Conservation (phyloP, 2,888 invertebrate species). For the Lasiommata megera region DNA sequence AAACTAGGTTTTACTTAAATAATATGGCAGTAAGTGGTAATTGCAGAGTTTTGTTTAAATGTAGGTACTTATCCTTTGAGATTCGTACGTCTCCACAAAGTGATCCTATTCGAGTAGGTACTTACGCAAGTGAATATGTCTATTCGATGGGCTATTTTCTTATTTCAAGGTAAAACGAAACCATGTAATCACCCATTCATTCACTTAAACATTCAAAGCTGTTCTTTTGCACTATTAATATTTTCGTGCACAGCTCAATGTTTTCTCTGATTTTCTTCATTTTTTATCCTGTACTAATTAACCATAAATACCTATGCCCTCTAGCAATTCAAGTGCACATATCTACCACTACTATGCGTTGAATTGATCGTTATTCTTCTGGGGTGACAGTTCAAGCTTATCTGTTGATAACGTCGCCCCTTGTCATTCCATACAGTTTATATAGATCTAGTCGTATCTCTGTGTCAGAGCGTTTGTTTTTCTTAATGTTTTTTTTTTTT, state of each 20-base stretch:
- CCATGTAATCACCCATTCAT: constrained; percentile 39
- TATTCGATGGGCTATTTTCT: constrained; percentile 71
- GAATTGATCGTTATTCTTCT: constrained; percentile 1
- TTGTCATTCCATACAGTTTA: neutral
- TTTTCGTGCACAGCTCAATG: constrained; percentile 3
- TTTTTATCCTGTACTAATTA: neutral
- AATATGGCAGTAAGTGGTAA: constrained; percentile 78
- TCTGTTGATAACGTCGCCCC: neutral
- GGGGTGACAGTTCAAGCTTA: neutral
- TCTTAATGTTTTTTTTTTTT: neutral
- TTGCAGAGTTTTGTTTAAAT: constrained; percentile 40
- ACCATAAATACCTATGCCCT: neutral
- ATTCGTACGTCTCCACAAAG: constrained; percentile 59
- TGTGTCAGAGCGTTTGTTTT: neutral
- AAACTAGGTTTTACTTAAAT: constrained; percentile 65
- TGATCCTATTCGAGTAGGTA: constrained; percentile 55
- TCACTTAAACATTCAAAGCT: constrained; percentile 23
- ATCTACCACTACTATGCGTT: neutral
- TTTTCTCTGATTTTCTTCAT: neutral
- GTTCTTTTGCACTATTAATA: constrained; percentile 18
- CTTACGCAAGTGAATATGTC: constrained; percentile 58
- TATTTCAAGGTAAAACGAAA: constrained; percentile 47
- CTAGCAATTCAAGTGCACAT: neutral
- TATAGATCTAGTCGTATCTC: neutral
- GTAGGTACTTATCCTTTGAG: constrained; percentile 57